Evolutionary conservation across 2,797 vertebrate species (phyloP), one percentile per base, ranked within the genome.

Genomic region (Eulemur rubriventer): DNA sequence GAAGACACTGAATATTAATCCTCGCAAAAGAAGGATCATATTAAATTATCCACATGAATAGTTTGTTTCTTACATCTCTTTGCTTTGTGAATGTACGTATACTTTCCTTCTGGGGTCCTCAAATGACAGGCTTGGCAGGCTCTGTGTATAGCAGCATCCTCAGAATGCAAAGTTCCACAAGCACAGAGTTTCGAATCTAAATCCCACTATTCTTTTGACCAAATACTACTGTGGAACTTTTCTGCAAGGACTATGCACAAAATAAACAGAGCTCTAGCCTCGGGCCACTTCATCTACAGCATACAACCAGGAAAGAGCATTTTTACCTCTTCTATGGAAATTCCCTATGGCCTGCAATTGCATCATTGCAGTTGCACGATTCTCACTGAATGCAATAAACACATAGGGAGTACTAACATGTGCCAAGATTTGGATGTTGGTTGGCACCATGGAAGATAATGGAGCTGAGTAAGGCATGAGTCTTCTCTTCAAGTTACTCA

Each of bases 31-130:
- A 89, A 84, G 63, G 63, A 43, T 93, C 55, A 87, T 52, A 80
- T 91, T 41, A 79, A 95, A 80, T 75, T 91, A 89, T 52, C 24
- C 57, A 75, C 11, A 75, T 65, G 65, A 96, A 79, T 94, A 35
- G 89, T 75, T 50, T 41, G 6, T 52, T 73, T 43, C 22, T 88
- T 35, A 91, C 55, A 6, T 84, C 92, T 91, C 14, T 91, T 91
- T 88, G 55, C 63, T 84, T 59, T 84, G 41, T 73, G 57, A 85
- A 67, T 52, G n/a, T 50, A 69, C 30, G 41, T 65, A 52, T n/a
- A 38, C 30, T 79, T 79, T 67, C 35, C 52, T 81, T 55, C 30
- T 30, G 30, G 50, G 41, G 83, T 10, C 14, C 12, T 13, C 28
- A 38, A 22, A 79, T 48, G n/a, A 73, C 48, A 94, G 59, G 88